A percentile compares a stretch with the other conserved stretches of the same genome.
Conservation (phyloP, 1,140 invertebrate genomes). For the Drosophila navojoa region DNA sequence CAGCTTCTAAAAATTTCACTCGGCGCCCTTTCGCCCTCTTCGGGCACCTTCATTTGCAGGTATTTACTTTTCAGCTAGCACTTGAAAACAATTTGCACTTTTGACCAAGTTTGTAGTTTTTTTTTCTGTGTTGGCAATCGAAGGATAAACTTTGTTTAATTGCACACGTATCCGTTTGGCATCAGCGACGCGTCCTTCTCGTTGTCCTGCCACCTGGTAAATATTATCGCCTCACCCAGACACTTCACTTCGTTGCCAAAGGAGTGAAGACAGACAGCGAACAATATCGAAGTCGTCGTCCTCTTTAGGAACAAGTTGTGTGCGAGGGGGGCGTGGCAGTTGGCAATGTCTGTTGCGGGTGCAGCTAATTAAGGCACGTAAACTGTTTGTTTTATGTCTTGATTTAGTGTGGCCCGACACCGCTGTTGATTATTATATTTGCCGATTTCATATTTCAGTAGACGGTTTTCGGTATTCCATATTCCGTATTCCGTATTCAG, state of each 20-base stretch:
- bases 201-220: constrained; percentile 31
- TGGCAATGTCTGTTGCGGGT: constrained; percentile 18
- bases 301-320: background rate
- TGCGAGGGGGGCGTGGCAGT: background rate
- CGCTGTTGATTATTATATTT: constrained; percentile 53
- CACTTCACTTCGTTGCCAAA: constrained; percentile 32
- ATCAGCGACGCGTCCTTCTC: constrained; percentile 19
- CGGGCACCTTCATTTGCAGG: constrained; percentile 50
- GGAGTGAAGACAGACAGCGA: background rate
- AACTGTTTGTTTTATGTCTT: constrained; percentile 66
- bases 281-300: constrained; percentile 13
- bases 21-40: constrained; percentile 22
- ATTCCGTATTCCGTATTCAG: background rate
- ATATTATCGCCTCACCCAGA: constrained; percentile 43
- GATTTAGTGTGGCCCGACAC: constrained; percentile 32
- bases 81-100: constrained; percentile 66
- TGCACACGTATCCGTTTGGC: constrained; percentile 18
- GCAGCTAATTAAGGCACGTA: constrained; percentile 71
- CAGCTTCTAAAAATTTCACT: background rate
- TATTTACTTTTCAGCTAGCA: background rate
- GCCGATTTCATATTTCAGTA: constrained; percentile 48
- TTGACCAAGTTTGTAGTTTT: constrained; percentile 5
- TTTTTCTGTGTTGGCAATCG: background rate
- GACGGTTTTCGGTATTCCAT: background rate
- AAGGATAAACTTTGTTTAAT: constrained; percentile 25